Percentiles rank a stretch among this genome's conserved stretches.
These are phyloP conservation scores for Tyrannus savana DNA, from an alignment of 2,113 vertebrate species.

Conservation along the genomic window DNA sequence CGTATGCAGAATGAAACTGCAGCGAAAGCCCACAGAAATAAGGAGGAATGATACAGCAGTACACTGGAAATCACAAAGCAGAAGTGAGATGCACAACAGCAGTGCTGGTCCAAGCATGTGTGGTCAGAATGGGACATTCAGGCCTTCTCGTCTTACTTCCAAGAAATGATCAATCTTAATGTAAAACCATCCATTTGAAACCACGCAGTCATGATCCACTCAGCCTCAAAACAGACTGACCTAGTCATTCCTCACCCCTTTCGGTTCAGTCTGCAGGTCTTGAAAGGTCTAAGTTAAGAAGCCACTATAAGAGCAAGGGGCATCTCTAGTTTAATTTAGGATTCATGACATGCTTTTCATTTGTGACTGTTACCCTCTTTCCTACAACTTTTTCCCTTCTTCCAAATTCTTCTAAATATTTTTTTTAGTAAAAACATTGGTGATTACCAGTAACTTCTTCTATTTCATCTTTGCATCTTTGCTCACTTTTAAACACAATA, in stretches of 20 bases:
- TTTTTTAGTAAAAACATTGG: neutral
- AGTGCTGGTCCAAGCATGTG: neutral
- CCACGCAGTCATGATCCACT: neutral
- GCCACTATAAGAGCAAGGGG: neutral
- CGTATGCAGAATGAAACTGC: neutral
- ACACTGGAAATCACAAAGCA: neutral
- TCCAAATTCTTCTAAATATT: neutral
- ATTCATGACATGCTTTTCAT: neutral
- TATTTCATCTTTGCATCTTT: neutral
- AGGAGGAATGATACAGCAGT: neutral
- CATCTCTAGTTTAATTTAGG: neutral
- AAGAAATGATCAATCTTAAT: neutral
- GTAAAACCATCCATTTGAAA: neutral
- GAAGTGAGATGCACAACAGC: neutral
- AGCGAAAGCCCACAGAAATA: neutral
- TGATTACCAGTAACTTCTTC: neutral
- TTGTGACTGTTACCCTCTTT: neutral
- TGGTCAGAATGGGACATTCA: neutral
- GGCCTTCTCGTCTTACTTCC: neutral
- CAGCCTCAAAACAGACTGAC: neutral
- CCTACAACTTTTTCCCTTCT: neutral
- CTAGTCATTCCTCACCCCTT: neutral
- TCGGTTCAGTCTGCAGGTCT: neutral
- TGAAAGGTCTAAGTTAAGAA: neutral
- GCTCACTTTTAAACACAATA: neutral